phyloP scores from a whole-genome alignment of 1,140 invertebrate genomes.

The Microplitis mediator region DNA sequence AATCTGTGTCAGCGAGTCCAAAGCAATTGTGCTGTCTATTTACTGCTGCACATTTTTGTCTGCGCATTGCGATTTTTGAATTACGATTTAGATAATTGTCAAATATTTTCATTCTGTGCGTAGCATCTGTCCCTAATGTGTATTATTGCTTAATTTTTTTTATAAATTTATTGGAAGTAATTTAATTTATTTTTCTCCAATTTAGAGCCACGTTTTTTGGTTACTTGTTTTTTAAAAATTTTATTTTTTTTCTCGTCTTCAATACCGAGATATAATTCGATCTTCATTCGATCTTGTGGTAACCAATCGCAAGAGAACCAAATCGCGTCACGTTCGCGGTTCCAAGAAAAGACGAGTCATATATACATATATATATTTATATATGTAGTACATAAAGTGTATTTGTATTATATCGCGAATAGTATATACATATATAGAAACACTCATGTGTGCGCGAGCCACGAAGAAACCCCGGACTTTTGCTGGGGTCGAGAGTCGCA shows the following conservation, averaged over 20 bases:
- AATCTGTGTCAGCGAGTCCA: conserved; percentile 1
- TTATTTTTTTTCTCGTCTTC: background rate
- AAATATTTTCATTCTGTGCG: too few relatives aligned
- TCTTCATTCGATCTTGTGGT: conserved; percentile 10
- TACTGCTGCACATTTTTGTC: too few relatives aligned
- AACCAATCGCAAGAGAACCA: background rate
- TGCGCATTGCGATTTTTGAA: background rate
- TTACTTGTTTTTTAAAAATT: background rate
- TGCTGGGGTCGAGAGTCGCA: conserved; percentile 9
- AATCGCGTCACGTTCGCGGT: conserved; percentile 26
- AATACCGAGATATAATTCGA: conserved; percentile 23
- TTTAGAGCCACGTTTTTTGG: background rate
- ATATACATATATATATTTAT: too few relatives aligned
- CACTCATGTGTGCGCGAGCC: conserved; percentile 13
- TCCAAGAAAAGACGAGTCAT: too few relatives aligned
- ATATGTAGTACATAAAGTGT: too few relatives aligned
- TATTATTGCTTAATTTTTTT: too few relatives aligned
- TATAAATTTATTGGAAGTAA: too few relatives aligned
- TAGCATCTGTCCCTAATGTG: too few relatives aligned
- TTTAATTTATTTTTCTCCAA: background rate
- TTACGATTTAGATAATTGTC: background rate
- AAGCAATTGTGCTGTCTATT: too few relatives aligned
- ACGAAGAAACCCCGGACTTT: conserved; percentile 13
- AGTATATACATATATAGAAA: background rate
- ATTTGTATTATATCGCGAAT: too few relatives aligned